A percentile compares a stretch with the other conserved stretches of the same genome.
These are phyloP conservation scores for Antennarius maculatus DNA, from an alignment of 2,797 vertebrate species.

Conservation along the genomic window DNA sequence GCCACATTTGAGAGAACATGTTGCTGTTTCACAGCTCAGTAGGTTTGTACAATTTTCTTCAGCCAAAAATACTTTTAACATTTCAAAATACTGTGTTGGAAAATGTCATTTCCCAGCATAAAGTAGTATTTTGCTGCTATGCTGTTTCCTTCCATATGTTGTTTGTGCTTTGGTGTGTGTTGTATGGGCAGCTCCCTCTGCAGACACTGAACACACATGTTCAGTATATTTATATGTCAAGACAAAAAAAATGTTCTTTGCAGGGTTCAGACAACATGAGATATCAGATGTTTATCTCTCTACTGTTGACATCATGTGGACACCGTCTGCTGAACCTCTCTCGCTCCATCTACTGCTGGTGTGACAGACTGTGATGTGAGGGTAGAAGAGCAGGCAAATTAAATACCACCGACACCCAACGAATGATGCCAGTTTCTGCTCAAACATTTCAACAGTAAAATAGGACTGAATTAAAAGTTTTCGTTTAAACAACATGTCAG, in stretches of 20 bases:
- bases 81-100: neutral
- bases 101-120: neutral
- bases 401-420: neutral
- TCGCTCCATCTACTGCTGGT: constrained; percentile 53
- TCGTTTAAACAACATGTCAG: no score
- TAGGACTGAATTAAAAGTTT: no score
- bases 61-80: neutral
- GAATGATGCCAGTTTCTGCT: neutral
- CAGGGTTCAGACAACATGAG: constrained; percentile 9
- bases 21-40: no score
- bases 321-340: constrained; percentile 4
- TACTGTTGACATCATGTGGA: neutral
- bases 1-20: neutral
- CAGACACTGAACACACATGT: constrained; percentile 6
- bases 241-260: neutral
- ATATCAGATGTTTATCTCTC: constrained; percentile 22
- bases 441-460: no score
- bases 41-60: neutral
- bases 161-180: neutral
- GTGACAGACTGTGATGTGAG: constrained; percentile 15
- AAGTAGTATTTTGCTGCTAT: no score
- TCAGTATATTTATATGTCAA: constrained; percentile 6
- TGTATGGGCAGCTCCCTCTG: no score
- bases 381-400: neutral
- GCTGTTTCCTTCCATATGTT: neutral